Base-by-base conservation (phyloP, 2,888 invertebrate species). In the Acrobasis suavella region DNA sequence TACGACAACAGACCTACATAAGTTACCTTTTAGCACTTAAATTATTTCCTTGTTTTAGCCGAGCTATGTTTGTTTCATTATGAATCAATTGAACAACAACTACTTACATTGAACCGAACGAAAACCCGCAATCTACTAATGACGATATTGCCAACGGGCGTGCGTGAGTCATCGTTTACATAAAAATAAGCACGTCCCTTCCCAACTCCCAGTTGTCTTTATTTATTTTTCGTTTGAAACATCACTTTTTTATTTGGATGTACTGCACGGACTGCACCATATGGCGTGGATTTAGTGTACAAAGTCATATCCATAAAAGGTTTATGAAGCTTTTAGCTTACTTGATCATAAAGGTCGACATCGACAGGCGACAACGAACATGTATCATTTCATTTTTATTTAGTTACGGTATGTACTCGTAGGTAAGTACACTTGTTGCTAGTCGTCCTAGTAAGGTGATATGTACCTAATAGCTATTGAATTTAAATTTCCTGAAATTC, bases 271-370 rank as follows among this genome's bases (percentile, higher is more conserved):
- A 86, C 84, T 60, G 70, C 73, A 77, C 89, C 91, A 91, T 91
- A 91, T 91, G 91, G 89, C 76, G 71, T 70, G 70, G 75, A 76
- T 83, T 78, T 77, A 78, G 77, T 80, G 78, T 82, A 78, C 84
- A 77, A 82, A 82, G 80, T 84, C 87, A 81, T 81, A 82, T 67
- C 90, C 87, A 85, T 91, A 90, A 86, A 88, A 79, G 85, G 82
- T 79, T 81, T 80, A 82, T 78, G 79, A 74, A 85, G 83, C 85
- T 83, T 85, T 88, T 85, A 85, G 81, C 80, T 85, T 80, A 15
- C 15, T 17, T 42, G 42, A 17, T 56, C 42, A 15, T 55, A 55
- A 22, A 52, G n/a, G 54, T 46, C 46, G 46, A 46, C 46, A 46
- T 46, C 46, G 46, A 46, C 46, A 46, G 46, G 46, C 46, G 46